These are phyloP conservation scores for Drosophila bocqueti DNA, from an alignment of 1,140 invertebrate genomes.

Conservation along the genomic window DNA sequence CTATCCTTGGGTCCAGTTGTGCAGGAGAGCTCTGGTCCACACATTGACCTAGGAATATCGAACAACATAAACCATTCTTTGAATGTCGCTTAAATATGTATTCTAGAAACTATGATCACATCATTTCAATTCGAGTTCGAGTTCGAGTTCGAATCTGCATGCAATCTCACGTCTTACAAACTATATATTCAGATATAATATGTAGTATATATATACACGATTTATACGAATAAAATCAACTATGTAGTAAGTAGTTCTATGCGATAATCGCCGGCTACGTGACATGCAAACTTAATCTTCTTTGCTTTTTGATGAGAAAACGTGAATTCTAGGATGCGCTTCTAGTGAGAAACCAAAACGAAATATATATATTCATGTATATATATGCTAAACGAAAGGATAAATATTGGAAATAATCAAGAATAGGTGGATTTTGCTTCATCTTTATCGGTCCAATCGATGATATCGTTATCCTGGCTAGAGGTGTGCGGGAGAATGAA, in stretches of 20 bases:
- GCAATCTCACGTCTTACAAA: constrained; percentile 31
- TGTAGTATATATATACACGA: constrained; percentile 20
- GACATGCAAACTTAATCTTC: constrained; percentile 36
- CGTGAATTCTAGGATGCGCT: constrained; percentile 14
- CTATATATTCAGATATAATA: constrained; percentile 17
- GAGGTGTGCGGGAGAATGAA: not conserved
- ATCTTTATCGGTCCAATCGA: constrained; percentile 23
- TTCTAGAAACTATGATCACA: constrained; percentile 22
- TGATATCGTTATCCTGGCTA: constrained; percentile 3
- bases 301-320: constrained; percentile 4
- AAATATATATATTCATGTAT: constrained; percentile 1
- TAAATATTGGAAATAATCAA: constrained; percentile 26
- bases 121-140: not conserved
- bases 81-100: constrained; percentile 19
- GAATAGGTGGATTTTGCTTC: constrained; percentile 1
- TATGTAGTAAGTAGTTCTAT: constrained; percentile 15
- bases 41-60: constrained; percentile 13
- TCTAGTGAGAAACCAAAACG: constrained; percentile 31
- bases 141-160: constrained; percentile 17
- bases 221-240: constrained; percentile 22
- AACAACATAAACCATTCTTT: constrained; percentile 30
- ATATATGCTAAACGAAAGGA: constrained; percentile 22
- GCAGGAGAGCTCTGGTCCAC: not conserved
- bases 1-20: not conserved
- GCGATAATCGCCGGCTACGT: constrained; percentile 34